Evolutionary conservation across 2,797 vertebrate species (phyloP).

Genomic region (Spea hammondii): DNA sequence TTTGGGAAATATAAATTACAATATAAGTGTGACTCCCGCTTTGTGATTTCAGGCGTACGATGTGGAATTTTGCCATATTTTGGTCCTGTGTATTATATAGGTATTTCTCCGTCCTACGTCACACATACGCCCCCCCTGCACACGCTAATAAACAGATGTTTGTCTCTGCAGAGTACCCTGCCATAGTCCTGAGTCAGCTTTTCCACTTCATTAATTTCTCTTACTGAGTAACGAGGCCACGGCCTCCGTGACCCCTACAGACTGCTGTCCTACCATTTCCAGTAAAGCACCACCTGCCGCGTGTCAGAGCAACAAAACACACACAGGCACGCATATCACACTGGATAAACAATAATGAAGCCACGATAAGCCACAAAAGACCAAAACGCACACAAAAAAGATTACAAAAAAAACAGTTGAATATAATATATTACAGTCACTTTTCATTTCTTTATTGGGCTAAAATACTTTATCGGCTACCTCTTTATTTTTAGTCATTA

Average conservation of each 20-base stretch:
- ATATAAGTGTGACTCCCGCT: too few species aligned
- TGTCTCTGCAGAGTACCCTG: constrained; percentile 31
- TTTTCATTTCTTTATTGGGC: too few species aligned
- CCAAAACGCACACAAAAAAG: too few species aligned
- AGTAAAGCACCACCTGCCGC: background rate
- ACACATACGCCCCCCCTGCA: constrained; percentile 17
- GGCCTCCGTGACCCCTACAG: constrained; percentile 5
- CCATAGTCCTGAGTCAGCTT: constrained; percentile 51
- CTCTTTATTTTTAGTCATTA: too few species aligned
- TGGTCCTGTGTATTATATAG: too few species aligned
- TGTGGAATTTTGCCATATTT: too few species aligned
- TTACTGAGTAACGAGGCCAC: constrained; percentile 40
- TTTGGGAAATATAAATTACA: too few species aligned
- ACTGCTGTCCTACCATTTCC: constrained; percentile 15
- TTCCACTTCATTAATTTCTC: constrained; percentile 45
- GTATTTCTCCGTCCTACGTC: background rate
- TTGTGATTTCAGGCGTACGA: too few species aligned
- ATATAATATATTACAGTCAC: too few species aligned
- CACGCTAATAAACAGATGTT: constrained; percentile 43
- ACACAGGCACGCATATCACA: background rate
- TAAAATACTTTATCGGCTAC: too few species aligned
- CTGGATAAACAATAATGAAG: background rate
- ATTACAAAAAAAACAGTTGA: too few species aligned
- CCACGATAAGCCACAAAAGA: too few species aligned
- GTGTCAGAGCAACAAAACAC: background rate